Evolutionary conservation across 2,888 invertebrate species (phyloP), one percentile per base, ranked within the genome.

Genomic region (Neelides folsomi): DNA sequence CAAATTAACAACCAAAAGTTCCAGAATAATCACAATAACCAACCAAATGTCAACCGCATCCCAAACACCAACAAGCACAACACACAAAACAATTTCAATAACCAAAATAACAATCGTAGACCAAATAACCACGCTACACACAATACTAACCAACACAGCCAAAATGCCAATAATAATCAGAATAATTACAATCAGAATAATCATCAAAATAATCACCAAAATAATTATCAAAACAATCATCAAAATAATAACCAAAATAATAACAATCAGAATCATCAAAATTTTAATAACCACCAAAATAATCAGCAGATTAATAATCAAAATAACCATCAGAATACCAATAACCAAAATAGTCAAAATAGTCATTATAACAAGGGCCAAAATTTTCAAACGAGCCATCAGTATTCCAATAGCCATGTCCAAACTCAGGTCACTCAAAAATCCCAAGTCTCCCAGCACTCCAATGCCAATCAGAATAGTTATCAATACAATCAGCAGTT

Each of bases 61-160:
- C 43, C 9, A 16, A 34, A 37, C 9, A 38, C 27, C 52, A 52
- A 48, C 44, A 37, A 38, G 52, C 52, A 27, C 35, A 36, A 5
- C 44, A 48, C 35, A 44, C 34, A 35, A 43, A 52, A 39, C 48
- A 47, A 35, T 52, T 44, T 44, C 48, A 52, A 48, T 48, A 52
- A 44, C 15, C 52, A 16, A 43, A 44, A 4, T 47, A 47, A 12
- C 20, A 47, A 42, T 36, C 43, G 12, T 20, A 43, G 49, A 2
- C 46, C 35, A 12, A 39, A 39, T 35, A 41, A 46, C 45, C 19
- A 12, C 15, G 34, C 10, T 4, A 15, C 18, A 15, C 16, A 42
- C 18, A 5, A 5, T 19, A 42, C 15, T 18, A 42, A 42, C 45
- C 34, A 45, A 16, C 27, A 16, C 34, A 45, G 15, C 5, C 18